Conservation (phyloP, 2,113 vertebrate species). For the Cromileptes altivelis region DNA sequence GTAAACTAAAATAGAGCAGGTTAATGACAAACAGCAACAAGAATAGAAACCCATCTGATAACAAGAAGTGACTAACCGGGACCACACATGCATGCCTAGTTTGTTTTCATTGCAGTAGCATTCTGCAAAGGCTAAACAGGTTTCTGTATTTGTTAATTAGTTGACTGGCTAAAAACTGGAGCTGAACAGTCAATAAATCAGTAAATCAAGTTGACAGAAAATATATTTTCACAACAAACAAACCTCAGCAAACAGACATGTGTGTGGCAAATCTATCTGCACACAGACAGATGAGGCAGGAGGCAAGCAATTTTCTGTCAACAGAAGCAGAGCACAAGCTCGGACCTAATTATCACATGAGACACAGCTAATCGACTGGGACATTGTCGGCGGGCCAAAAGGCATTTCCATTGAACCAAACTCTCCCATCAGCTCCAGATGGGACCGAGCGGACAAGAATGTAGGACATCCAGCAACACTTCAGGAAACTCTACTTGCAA, state of each 20-base stretch:
- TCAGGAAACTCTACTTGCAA: constrained; percentile 56
- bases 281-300: constrained; percentile 17
- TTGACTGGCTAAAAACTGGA: neutral
- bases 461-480: constrained; percentile 50
- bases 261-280: too few species aligned
- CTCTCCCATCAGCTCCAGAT: constrained; percentile 65
- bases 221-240: neutral
- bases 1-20: constrained; percentile 19
- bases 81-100: neutral
- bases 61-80: constrained; percentile 12
- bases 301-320: constrained; percentile 39
- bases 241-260: too few species aligned
- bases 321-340: constrained; percentile 34
- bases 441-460: constrained; percentile 58
- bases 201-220: neutral
- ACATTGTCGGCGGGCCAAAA: constrained; percentile 53
- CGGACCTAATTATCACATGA: constrained; percentile 63
- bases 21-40: constrained; percentile 58
- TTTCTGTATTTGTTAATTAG: neutral
- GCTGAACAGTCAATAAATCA: neutral
- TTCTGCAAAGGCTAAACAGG: neutral
- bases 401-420: constrained; percentile 62
- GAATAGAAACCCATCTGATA: constrained; percentile 26
- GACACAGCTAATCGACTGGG: constrained; percentile 63
- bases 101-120: constrained; percentile 4